Evolutionary conservation across 2,113 vertebrate species (phyloP).

Genomic region (Pogonocichla stellata): DNA sequence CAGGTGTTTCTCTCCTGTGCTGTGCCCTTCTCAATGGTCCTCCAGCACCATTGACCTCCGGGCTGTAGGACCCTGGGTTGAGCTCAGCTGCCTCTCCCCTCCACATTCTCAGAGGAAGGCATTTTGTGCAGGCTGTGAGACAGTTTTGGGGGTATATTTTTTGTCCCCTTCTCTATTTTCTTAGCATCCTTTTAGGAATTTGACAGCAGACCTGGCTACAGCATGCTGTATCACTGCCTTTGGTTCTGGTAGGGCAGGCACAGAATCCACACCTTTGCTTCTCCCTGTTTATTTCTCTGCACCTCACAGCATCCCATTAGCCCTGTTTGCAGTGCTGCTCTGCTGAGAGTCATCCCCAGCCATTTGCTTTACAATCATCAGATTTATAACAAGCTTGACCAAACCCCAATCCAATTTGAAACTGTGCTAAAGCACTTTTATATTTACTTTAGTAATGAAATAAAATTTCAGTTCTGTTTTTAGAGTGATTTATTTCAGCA

Average conservation of each 20-base stretch:
- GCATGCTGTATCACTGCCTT: not conserved
- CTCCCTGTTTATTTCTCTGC: not conserved
- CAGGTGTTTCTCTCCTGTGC: not conserved
- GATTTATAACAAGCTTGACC: slow-evolving; percentile 66
- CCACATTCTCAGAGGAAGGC: not conserved
- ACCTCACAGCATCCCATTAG: not conserved
- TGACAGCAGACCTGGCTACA: not conserved
- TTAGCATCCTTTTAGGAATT: not conserved
- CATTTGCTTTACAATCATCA: slow-evolving; percentile 17
- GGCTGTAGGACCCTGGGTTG: not conserved
- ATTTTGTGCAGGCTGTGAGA: not conserved
- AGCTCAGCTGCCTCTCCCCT: not conserved
- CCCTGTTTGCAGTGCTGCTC: not conserved
- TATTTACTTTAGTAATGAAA: slow-evolving; percentile 69
- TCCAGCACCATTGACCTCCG: not conserved
- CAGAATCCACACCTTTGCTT: not conserved
- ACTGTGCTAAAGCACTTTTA: slow-evolving; percentile 51
- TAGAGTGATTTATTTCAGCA: slow-evolving; percentile 56
- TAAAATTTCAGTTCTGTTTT: slow-evolving; percentile 61
- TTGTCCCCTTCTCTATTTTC: not conserved
- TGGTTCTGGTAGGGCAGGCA: not conserved
- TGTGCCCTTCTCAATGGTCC: fast-evolving
- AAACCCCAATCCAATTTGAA: slow-evolving; percentile 66
- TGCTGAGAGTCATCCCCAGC: slow-evolving; percentile 33
- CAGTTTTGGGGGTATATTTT: not conserved